Evolutionary conservation across 2,888 invertebrate species (phyloP), one percentile per base, ranked within the genome.

Genomic region (Latrodectus hesperus): DNA sequence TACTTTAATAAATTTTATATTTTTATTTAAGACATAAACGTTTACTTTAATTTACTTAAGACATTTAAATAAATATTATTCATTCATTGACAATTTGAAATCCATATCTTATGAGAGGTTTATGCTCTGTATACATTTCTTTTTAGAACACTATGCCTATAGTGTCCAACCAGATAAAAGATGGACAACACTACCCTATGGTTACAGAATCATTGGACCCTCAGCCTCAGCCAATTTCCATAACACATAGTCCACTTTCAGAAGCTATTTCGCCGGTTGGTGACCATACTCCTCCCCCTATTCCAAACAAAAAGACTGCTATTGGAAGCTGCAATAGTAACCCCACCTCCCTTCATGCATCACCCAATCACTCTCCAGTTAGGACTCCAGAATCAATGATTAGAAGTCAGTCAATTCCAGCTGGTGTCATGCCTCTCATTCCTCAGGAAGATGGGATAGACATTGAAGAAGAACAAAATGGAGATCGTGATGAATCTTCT

Each of bases 391-490:
- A 88, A 64, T 77, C 81, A 49, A 78, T 83, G 77, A 83, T 83
- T 22, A 67, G 83, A 26, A 73, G 78, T 60, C 87, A 88, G 17
- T 88, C 87, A 22, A 83, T 88, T 55, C 87, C 84, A 14, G 55
- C 70, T 38, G 84, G 82, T 17, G 84, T 83, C 17, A 87, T 87
- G 86, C 86, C 86, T n/a, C 81, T 77, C n/a, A 86, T 86, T 76
- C 84, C 84, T 17, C 84, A 85, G 38, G 85, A 80, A 16, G 70
- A 22, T 52, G 77, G 70, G n/a, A 16, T 67, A 26, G 84, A 81
- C 9, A 76, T 76, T 16, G 86, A 81, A 0, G 81, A 86, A 22
- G 22, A 68, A n/a, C 22, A 65, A 8, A 76, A 70, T 38, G 76
- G 55, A n/a, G 26, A 74, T 5, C 65, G 75, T 52, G 81, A 81